These are phyloP conservation scores for Leptodactylus fallax DNA, from an alignment of 2,797 vertebrate genomes.

Conservation along the genomic window DNA sequence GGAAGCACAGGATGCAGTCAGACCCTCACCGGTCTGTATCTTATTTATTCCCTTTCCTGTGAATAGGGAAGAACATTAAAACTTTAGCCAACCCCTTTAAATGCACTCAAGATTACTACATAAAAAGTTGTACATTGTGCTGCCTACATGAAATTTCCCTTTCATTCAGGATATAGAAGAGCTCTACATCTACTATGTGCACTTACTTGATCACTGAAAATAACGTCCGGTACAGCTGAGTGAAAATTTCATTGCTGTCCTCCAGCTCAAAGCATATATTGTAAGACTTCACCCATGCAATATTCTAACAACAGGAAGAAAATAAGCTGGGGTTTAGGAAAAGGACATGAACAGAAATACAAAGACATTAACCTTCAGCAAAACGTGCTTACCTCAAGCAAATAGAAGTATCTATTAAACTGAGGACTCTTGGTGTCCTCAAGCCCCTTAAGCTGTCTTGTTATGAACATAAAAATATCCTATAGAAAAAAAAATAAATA, in stretches of 20 bases:
- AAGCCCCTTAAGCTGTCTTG: constrained; percentile 94
- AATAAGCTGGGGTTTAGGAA: not conserved
- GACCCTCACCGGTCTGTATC: too few relatives aligned
- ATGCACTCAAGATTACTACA: too few relatives aligned
- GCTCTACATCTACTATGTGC: not conserved
- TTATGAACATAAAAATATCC: constrained; percentile 99
- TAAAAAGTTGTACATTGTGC: too few relatives aligned
- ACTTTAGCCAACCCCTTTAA: too few relatives aligned
- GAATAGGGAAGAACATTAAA: too few relatives aligned
- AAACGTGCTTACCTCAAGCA: constrained; percentile 88
- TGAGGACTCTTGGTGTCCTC: constrained; percentile 98
- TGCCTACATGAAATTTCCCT: too few relatives aligned
- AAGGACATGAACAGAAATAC: not conserved
- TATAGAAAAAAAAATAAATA: constrained; percentile 69
- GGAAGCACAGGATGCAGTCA: too few relatives aligned
- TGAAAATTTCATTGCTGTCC: constrained; percentile 99
- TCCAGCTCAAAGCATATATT: constrained; percentile 99
- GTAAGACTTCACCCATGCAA: constrained; percentile 99
- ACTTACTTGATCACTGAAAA: constrained; percentile 99
- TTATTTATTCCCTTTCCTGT: too few relatives aligned
- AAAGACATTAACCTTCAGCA: not conserved
- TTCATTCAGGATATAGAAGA: too few relatives aligned
- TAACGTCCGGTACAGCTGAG: constrained; percentile 94
- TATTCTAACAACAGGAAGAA: constrained; percentile 80
- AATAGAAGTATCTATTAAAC: constrained; percentile 98